phyloP scores from a whole-genome alignment of 2,797 vertebrate genomes.

The Cephalopachus bancanus region DNA sequence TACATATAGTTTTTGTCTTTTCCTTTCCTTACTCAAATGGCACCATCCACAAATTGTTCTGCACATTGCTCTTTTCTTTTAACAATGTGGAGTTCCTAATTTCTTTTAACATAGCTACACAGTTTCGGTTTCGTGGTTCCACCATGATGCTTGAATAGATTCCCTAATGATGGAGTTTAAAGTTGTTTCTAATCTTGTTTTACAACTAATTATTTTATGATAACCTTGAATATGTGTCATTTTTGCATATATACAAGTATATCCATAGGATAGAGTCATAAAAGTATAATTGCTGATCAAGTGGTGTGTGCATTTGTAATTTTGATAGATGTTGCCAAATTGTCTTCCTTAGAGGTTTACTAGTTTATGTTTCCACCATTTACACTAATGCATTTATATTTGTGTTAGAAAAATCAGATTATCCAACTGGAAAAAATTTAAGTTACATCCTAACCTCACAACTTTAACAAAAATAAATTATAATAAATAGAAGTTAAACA shows the following conservation, averaged over 20 bases:
- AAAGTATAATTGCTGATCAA: neutral
- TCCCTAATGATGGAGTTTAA: neutral
- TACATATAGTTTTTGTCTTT: neutral
- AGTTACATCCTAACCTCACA: neutral
- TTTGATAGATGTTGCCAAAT: neutral
- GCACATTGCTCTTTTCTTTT: neutral
- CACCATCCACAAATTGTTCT: neutral
- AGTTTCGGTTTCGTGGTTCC: neutral
- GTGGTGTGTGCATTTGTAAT: neutral
- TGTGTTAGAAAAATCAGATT: neutral
- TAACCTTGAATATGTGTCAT: neutral
- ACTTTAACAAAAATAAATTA: slow-evolving; percentile 6
- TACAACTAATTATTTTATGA: neutral
- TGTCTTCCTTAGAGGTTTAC: neutral
- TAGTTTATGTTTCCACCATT: neutral
- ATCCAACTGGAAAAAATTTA: neutral
- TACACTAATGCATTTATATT: neutral
- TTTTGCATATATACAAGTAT: neutral
- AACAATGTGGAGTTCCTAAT: neutral
- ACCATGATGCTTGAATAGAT: neutral
- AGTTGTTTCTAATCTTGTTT: slow-evolving; percentile 33
- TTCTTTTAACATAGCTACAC: neutral
- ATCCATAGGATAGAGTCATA: neutral
- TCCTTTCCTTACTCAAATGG: neutral
- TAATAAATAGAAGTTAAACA: neutral